Percentiles rank a stretch among this genome's conserved stretches.
These are phyloP conservation scores for Trissonchulus latispiculum DNA, from an alignment of 2,888 invertebrate genomes.

Conservation along the genomic window DNA sequence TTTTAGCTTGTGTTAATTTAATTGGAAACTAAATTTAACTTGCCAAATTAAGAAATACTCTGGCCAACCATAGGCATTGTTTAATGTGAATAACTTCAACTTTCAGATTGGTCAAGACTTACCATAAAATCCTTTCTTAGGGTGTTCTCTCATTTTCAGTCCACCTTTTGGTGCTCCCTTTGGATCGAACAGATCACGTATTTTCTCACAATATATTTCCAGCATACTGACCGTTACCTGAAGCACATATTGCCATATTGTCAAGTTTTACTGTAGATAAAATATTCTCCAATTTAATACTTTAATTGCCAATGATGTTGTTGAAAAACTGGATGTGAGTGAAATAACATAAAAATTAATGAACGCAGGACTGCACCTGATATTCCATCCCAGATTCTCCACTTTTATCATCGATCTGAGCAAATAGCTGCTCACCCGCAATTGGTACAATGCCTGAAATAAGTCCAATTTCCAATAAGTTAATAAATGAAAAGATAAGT, in stretches of 20 bases:
- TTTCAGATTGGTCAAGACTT: constrained; percentile 28
- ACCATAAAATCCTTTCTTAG: constrained; percentile 54
- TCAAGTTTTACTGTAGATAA: too few species aligned
- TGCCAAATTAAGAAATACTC: too few species aligned
- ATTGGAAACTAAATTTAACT: too few species aligned
- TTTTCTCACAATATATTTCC: constrained; percentile 55
- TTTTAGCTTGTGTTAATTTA: too few species aligned
- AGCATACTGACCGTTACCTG: constrained; percentile 46
- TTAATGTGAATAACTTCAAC: too few species aligned
- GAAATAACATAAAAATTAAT: too few species aligned
- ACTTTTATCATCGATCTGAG: constrained; percentile 47
- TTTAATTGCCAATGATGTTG: too few species aligned
- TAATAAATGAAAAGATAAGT: neutral
- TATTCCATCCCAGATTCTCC: constrained; percentile 41
- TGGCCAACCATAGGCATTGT: too few species aligned
- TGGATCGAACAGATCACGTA: constrained; percentile 48
- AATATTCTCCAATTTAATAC: too few species aligned
- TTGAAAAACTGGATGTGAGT: too few species aligned
- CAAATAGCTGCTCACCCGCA: constrained; percentile 52
- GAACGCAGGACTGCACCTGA: too few species aligned
- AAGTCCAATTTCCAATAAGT: neutral
- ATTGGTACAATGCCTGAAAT: constrained; percentile 52
- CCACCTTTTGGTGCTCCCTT: constrained; percentile 45
- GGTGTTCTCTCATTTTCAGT: constrained; percentile 53
- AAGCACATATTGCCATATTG: too few species aligned